Evolutionary conservation across 2,888 invertebrate species (phyloP).

Genomic region (Eucera pruinosa): DNA sequence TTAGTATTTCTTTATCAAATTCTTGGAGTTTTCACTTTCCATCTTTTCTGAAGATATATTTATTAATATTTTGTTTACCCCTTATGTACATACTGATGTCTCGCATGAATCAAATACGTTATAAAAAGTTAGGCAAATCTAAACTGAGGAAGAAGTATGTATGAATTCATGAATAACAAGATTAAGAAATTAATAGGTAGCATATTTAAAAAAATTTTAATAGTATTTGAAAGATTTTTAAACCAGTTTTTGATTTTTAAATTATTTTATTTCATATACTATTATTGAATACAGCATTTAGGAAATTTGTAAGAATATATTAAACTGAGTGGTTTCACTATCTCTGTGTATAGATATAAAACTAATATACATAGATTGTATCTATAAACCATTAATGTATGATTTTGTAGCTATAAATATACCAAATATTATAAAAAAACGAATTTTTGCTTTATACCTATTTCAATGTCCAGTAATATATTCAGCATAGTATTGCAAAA

Average conservation of each 20-base stretch:
- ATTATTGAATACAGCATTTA: background rate
- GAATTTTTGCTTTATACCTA: background rate
- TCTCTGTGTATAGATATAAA: background rate
- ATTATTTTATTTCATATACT: background rate
- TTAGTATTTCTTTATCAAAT: slow-evolving; percentile 92
- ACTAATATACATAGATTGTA: background rate
- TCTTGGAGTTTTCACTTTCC: slow-evolving; percentile 95
- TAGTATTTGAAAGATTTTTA: slow-evolving; percentile 1
- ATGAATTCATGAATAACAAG: slow-evolving; percentile 43
- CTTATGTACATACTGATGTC: slow-evolving; percentile 92
- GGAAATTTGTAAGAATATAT: background rate
- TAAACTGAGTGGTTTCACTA: background rate
- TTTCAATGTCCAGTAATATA: background rate
- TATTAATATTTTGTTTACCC: slow-evolving; percentile 91
- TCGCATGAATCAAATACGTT: slow-evolving; percentile 92
- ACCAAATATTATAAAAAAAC: background rate
- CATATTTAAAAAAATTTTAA: background rate
- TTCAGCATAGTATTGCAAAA: background rate
- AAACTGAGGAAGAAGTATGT: slow-evolving; percentile 72
- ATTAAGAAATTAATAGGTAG: slow-evolving; percentile 2
- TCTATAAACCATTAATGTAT: background rate
- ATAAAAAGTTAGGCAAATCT: slow-evolving; percentile 87
- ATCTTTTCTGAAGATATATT: slow-evolving; percentile 90
- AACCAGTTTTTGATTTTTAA: background rate
- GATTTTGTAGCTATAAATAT: background rate